Conservation (phyloP, 2,113 vertebrate genomes). For the Apodemus speciosus region DNA sequence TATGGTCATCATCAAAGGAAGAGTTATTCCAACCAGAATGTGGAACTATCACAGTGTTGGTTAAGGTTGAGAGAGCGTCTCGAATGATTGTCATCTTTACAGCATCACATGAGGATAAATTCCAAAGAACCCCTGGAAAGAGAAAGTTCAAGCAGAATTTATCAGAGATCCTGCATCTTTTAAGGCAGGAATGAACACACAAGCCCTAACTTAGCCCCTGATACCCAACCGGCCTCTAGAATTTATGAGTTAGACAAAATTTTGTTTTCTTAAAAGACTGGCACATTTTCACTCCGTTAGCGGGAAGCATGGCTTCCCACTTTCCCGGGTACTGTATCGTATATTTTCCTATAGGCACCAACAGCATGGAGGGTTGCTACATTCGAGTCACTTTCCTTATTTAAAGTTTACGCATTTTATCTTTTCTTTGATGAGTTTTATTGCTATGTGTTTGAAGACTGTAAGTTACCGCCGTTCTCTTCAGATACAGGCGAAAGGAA, state of each 20-base stretch:
- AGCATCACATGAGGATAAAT: slow-evolving; percentile 96
- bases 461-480: not conserved
- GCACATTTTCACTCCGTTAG: not conserved
- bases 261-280: not conserved
- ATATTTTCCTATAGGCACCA: no score
- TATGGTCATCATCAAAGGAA: slow-evolving; percentile 96
- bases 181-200: slow-evolving; percentile 4
- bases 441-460: slow-evolving; percentile 1
- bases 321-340: not conserved
- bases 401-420: slow-evolving; percentile 27
- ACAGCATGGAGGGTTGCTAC: not conserved
- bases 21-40: slow-evolving; percentile 98
- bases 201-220: not conserved
- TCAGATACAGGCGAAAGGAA: not conserved
- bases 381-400: not conserved
- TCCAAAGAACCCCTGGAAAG: slow-evolving; percentile 95
- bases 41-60: slow-evolving; percentile 98
- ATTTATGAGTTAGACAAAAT: slow-evolving; percentile 8
- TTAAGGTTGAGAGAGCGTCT: slow-evolving; percentile 94
- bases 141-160: slow-evolving; percentile 38
- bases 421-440: not conserved
- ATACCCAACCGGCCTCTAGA: not conserved
- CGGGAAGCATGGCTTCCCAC: slow-evolving; percentile 4
- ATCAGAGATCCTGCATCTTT: slow-evolving; percentile 36
- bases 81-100: slow-evolving; percentile 99